Evolutionary conservation across 2,888 invertebrate species (phyloP), one percentile per base, ranked within the genome.

Genomic region (Drosophila meridiana): DNA sequence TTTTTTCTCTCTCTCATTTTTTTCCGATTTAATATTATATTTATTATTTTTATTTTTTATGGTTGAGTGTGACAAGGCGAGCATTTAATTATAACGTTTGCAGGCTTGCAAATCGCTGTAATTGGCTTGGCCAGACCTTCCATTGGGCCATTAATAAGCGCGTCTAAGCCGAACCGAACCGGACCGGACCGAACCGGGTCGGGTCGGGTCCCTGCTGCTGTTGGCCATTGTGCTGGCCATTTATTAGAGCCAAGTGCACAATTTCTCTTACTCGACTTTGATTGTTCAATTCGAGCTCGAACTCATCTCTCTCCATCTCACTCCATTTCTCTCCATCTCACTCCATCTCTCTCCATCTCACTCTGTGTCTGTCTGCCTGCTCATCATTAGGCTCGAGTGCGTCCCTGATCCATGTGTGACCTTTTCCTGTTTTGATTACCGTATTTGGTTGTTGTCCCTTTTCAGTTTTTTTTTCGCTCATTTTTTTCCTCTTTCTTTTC

Each of bases 61-160:
- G 30, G 60, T 30, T 64, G 28, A 55, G 68, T 69, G 69, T 82
- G 84, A 77, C 82, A 84, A 64, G 87, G 66, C 78, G 69, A 85
- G 78, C 78, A 72, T 73, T 84, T 85, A 87, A 85, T 87, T 85
- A 83, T 76, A 62, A 69, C 68, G 56, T 67, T 77, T 68, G 63
- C 64, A 67, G 73, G 70, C 69, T 78, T 63, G 73, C 82, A 76
- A 80, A 84, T 78, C 76, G 76, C 72, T 80, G 74, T 85, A 78
- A 87, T 84, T 84, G 84, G 68, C 69, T 55, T 65, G 65, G 71
- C 61, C 56, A 70, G 62, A 40, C 56, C 69, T 69, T 60, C 60
- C 69, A 38, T 57, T 50, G 65, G n/a, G 20, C 69, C 62, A 72
- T 78, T 69, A 76, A 71, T 71, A 72, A 75, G 13, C 55, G 38